Conservation (phyloP, 2,113 vertebrate species). For the Gavia stellata region DNA sequence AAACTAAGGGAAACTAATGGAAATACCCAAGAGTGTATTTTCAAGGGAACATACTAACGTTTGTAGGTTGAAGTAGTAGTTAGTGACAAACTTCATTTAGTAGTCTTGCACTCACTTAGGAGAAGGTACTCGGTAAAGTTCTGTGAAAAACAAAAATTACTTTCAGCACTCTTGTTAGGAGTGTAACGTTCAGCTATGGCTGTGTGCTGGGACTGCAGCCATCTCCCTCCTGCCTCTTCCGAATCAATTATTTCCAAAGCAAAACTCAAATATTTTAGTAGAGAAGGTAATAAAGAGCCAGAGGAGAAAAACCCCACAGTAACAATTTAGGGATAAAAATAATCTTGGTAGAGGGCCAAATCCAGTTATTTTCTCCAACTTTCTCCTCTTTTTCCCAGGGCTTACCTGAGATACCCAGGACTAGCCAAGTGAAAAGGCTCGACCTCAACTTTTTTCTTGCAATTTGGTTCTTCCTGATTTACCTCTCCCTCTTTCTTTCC, state of each 20-base stretch:
- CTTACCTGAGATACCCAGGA: not conserved
- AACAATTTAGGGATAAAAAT: not conserved
- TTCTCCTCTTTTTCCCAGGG: not conserved
- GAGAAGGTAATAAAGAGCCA: not conserved
- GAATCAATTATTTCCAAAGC: not conserved
- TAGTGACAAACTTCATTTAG: not conserved
- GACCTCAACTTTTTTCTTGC: not conserved
- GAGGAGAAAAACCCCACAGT: not conserved
- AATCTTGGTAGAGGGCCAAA: not conserved
- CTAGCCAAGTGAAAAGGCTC: not conserved
- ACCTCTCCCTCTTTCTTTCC: not conserved
- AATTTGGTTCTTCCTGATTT: not conserved
- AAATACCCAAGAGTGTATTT: slow-evolving; percentile 1
- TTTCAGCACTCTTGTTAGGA: not conserved
- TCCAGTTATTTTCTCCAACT: not conserved
- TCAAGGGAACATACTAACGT: not conserved
- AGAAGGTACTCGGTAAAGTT: not conserved
- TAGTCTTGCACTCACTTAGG: not conserved
- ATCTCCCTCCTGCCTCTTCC: not conserved
- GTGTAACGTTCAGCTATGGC: not conserved
- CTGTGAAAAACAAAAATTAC: not conserved
- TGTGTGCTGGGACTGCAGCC: not conserved
- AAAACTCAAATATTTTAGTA: not conserved
- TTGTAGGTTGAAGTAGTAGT: not conserved
- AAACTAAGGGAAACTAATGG: not conserved